Evolutionary conservation across 2,113 vertebrate species (phyloP).

Genomic region (Alethe castanea): DNA sequence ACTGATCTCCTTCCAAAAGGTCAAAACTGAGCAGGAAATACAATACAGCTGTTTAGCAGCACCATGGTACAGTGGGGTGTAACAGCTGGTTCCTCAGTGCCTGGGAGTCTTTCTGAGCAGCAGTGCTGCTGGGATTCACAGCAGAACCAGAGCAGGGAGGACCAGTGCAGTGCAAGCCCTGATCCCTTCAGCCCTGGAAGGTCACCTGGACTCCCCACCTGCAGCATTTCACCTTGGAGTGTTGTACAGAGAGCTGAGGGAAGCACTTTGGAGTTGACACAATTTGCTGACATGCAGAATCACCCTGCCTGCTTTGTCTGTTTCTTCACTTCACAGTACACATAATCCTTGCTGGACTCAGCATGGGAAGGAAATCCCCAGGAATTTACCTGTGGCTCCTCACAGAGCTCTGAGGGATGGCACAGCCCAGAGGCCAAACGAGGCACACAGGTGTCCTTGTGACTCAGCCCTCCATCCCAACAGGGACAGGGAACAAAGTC

Average conservation of each 20-base stretch:
- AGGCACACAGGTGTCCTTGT: background rate
- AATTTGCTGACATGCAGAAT: background rate
- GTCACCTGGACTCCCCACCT: background rate
- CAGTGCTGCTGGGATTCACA: background rate
- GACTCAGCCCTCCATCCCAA: background rate
- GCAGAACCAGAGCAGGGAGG: background rate
- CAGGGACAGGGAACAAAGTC: background rate
- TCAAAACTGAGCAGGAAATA: background rate
- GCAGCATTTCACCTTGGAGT: background rate
- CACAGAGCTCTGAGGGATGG: background rate
- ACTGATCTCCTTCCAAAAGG: background rate
- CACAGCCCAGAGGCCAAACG: background rate
- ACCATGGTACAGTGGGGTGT: background rate
- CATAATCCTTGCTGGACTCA: background rate
- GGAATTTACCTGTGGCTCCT: background rate
- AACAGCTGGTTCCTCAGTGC: background rate
- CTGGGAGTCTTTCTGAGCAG: background rate
- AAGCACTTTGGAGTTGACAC: background rate
- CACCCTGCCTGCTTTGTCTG: background rate
- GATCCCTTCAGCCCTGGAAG: background rate
- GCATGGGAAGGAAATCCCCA: background rate
- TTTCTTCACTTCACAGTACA: background rate
- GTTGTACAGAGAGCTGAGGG: background rate
- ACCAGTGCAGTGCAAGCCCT: background rate
- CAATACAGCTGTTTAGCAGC: background rate